Evolutionary conservation across 2,888 invertebrate species (phyloP).

Genomic region (Formica aserva): DNA sequence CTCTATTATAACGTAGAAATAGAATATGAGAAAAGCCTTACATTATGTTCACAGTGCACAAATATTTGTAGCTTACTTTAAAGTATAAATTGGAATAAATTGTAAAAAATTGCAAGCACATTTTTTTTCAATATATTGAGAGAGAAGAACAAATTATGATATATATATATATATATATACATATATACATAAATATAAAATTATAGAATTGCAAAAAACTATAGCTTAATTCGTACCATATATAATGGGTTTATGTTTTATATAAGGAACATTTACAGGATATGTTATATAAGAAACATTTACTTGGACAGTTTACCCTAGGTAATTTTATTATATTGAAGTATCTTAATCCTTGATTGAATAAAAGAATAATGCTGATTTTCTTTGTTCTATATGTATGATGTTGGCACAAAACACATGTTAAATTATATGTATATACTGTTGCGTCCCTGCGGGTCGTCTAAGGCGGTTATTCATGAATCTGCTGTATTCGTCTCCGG

Average conservation of each 20-base stretch:
- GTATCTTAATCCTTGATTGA: slow-evolving; percentile 75
- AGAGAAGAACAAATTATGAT: slow-evolving; percentile 71
- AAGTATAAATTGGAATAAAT: slow-evolving; percentile 65
- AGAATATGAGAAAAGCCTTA: slow-evolving; percentile 82
- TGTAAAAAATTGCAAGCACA: slow-evolving; percentile 78
- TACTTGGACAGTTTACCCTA: slow-evolving; percentile 70
- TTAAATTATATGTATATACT: too few relatives aligned
- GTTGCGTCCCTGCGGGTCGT: too few relatives aligned
- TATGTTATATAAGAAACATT: slow-evolving; percentile 33
- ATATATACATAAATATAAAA: too few relatives aligned
- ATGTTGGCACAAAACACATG: slow-evolving; percentile 23
- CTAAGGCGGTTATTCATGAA: too few relatives aligned
- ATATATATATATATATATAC: slow-evolving; percentile 57
- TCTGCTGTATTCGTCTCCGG: too few relatives aligned
- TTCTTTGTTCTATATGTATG: slow-evolving; percentile 19
- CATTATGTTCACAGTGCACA: slow-evolving; percentile 82
- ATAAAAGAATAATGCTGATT: slow-evolving; percentile 51
- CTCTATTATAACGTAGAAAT: slow-evolving; percentile 76
- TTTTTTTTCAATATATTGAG: slow-evolving; percentile 74
- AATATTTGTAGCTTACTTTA: slow-evolving; percentile 81
- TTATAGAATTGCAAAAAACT: too few relatives aligned
- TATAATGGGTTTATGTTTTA: slow-evolving; percentile 67
- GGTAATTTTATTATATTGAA: slow-evolving; percentile 68
- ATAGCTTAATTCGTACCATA: slow-evolving; percentile 74
- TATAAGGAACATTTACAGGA: slow-evolving; percentile 68